Evolutionary conservation across 2,888 invertebrate species (phyloP).

Genomic region (Nomada fucata): DNA sequence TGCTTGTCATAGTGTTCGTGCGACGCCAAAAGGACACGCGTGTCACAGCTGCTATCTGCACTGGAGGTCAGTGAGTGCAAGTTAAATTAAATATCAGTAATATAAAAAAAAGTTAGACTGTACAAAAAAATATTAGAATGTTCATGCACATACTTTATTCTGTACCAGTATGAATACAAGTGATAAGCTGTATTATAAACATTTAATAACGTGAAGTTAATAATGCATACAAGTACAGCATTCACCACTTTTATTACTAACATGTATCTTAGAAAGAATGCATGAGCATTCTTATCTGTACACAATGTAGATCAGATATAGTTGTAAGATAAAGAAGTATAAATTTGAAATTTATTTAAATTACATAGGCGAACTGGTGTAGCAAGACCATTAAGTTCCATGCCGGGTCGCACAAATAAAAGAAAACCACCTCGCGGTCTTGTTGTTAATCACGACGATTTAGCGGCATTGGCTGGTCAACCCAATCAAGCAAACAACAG

Average conservation of each 20-base stretch:
- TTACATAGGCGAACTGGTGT: conserved; percentile 85
- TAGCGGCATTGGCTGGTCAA: conserved; percentile 94
- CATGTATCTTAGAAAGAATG: conserved; percentile 32
- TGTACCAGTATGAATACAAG: not conserved
- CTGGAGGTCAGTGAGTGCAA: conserved; percentile 89
- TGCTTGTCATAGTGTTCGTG: conserved; percentile 90
- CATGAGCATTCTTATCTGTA: conserved; percentile 64
- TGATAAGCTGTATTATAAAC: not conserved
- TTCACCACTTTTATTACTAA: not conserved
- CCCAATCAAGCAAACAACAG: conserved; percentile 88
- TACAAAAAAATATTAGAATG: conserved; percentile 53
- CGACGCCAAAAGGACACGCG: conserved; percentile 91
- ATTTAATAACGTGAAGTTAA: not conserved
- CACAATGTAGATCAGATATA: conserved; percentile 36
- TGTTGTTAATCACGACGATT: conserved; percentile 98
- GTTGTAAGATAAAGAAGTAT: not conserved
- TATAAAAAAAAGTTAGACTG: conserved; percentile 47
- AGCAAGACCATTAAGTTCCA: conserved; percentile 85
- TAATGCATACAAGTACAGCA: not conserved
- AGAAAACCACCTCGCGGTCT: conserved; percentile 98
- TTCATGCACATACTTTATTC: conserved; percentile 62
- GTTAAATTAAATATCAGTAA: conserved; percentile 70
- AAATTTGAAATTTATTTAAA: conserved; percentile 53
- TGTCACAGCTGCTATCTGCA: conserved; percentile 94
- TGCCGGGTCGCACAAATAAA: conserved; percentile 85